Evolutionary conservation across 2,113 vertebrate genomes (phyloP).

Genomic region (Tachuris rubrigastra): DNA sequence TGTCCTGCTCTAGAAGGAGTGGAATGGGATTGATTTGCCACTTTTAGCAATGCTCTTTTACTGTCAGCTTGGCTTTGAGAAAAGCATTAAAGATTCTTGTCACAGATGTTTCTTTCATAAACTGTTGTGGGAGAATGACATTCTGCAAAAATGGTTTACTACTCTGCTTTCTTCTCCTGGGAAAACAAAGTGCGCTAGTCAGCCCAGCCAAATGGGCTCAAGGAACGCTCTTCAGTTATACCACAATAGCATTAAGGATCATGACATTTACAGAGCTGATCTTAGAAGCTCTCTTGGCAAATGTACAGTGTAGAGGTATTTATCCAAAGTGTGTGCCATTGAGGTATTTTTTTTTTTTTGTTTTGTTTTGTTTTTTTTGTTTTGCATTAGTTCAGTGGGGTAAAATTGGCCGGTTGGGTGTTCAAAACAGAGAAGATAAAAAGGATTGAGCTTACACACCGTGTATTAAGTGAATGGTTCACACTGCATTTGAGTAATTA

Average conservation of each 20-base stretch:
- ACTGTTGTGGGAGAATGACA: constrained; percentile 83
- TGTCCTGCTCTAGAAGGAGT: constrained; percentile 75
- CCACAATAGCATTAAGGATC: constrained; percentile 78
- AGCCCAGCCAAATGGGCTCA: constrained; percentile 78
- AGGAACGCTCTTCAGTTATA: constrained; percentile 76
- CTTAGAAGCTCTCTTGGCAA: constrained; percentile 77
- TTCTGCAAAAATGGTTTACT: constrained; percentile 83
- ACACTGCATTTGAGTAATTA: constrained; percentile 62
- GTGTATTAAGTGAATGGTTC: constrained; percentile 61
- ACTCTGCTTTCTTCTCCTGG: constrained; percentile 80
- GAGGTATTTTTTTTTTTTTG: constrained; percentile 1
- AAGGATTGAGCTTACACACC: constrained; percentile 53
- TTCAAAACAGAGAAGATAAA: constrained; percentile 64
- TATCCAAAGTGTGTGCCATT: constrained; percentile 70
- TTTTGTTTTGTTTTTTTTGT: constrained; percentile 32
- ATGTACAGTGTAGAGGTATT: constrained; percentile 72
- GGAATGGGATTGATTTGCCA: constrained; percentile 78
- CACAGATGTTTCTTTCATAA: constrained; percentile 90
- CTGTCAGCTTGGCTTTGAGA: constrained; percentile 79
- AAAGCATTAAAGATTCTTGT: constrained; percentile 84
- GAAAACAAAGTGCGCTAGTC: constrained; percentile 77
- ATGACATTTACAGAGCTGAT: constrained; percentile 77
- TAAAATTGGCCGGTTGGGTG: constrained; percentile 46
- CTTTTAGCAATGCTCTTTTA: constrained; percentile 78
- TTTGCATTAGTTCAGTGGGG: constrained; percentile 36